A percentile compares a stretch with the other conserved stretches of the same genome.
Evolutionary conservation across 2,888 invertebrate genomes (phyloP).

Genomic region (Acrocyrtus sp.): DNA sequence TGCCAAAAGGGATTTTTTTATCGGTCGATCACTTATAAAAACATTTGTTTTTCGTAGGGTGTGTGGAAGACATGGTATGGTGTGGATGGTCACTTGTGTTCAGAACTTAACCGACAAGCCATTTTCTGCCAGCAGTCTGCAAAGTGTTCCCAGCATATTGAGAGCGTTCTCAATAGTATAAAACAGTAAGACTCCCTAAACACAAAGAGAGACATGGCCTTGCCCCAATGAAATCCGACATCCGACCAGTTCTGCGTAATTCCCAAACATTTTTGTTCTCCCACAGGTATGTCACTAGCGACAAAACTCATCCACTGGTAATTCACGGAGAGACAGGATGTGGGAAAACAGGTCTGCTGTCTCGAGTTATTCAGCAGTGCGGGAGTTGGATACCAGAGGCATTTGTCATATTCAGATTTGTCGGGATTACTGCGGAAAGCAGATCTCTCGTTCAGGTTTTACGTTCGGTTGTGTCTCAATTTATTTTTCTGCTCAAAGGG

Average conservation of each 20-base stretch:
- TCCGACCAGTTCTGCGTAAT: neutral
- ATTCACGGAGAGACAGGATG: slow-evolving; percentile 83
- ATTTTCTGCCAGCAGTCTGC: slow-evolving; percentile 78
- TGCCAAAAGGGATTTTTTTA: no score
- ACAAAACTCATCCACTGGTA: slow-evolving; percentile 74
- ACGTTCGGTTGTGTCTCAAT: slow-evolving; percentile 65
- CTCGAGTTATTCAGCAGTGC: slow-evolving; percentile 80
- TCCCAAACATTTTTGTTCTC: no score
- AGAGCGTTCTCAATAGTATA: slow-evolving; percentile 75
- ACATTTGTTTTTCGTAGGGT: slow-evolving; percentile 57
- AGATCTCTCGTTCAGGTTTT: slow-evolving; percentile 64
- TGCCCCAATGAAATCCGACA: neutral
- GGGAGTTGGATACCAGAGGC: slow-evolving; percentile 67
- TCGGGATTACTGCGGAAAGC: slow-evolving; percentile 67
- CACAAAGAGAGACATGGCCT: neutral
- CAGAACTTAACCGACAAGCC: slow-evolving; percentile 79
- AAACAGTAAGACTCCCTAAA: slow-evolving; percentile 71
- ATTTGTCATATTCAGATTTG: slow-evolving; percentile 70
- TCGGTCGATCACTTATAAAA: no score
- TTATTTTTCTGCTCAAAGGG: slow-evolving; percentile 73
- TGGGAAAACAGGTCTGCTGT: slow-evolving; percentile 84
- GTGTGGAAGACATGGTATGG: slow-evolving; percentile 73
- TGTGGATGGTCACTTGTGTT: slow-evolving; percentile 72
- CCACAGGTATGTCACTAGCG: slow-evolving; percentile 75
- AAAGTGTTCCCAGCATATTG: slow-evolving; percentile 76